A percentile compares a stretch with the other conserved stretches of the same genome.
These are phyloP conservation scores for Actinia tenebrosa DNA, from an alignment of 64 coral and sea anemone genomes.

Conservation along the genomic window DNA sequence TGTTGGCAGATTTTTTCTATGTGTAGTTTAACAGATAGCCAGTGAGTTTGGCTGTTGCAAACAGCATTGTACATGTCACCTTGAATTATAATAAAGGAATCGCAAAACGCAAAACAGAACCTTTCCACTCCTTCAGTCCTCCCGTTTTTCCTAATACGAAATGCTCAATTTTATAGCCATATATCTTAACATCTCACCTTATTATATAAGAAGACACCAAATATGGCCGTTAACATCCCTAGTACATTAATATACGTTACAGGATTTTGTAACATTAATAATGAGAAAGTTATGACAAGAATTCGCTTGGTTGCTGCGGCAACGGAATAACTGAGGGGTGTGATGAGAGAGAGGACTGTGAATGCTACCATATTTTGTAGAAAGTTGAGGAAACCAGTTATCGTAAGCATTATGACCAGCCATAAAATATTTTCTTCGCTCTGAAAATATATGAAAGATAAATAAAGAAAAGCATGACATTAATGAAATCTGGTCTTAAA, in stretches of 20 bases:
- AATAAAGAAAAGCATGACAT: neutral
- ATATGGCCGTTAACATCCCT: constrained; percentile 89
- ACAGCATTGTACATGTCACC: no score
- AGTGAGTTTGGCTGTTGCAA: no score
- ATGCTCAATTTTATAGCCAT: no score
- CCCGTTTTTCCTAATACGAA: no score
- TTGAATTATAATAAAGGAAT: no score
- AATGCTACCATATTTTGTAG: constrained; percentile 97
- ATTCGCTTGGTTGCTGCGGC: constrained; percentile 87
- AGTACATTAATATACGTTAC: constrained; percentile 62
- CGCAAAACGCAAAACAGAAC: no score
- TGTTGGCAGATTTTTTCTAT: no score
- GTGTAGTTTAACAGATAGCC: no score
- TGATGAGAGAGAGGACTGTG: constrained; percentile 77
- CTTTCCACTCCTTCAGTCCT: no score
- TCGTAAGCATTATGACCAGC: constrained; percentile 65
- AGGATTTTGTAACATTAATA: constrained; percentile 88
- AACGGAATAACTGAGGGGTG: constrained; percentile 91
- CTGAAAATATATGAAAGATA: constrained; percentile 49
- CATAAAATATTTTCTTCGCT: constrained; percentile 74
- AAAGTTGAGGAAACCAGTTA: constrained; percentile 93
- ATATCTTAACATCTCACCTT: constrained; percentile 56
- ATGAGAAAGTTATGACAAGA: constrained; percentile 85
- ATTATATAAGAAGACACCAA: constrained; percentile 93
- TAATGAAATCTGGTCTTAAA: no score